Base-by-base conservation (phyloP, 2,888 invertebrate species). In the Hydroisotoma schaefferi region DNA sequence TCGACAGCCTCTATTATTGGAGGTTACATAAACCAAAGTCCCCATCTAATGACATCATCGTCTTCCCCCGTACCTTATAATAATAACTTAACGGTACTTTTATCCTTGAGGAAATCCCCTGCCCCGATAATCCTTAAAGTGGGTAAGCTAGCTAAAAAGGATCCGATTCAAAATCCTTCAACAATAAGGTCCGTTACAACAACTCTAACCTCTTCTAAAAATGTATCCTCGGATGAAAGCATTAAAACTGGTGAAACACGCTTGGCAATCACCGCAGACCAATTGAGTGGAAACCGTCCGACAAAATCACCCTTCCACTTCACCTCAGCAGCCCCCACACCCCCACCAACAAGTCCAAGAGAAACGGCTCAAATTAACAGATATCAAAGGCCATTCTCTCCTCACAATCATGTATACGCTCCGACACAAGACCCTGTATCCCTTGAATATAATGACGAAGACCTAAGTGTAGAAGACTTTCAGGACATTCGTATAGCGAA, bases 261-360 rank as follows among this genome's bases (percentile, higher is more conserved):
- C 40, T 58, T 65, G 15, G 63, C 68, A 4, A 62, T 72, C 10
- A 72, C 72, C 0, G 72, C 72, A 23, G 72, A 72, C 49, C 69
- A 70, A 64, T 55, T 72, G 23, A 62, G 63, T 8, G 67, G 67
- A 57, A 61, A 61, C 22, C 55, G 70, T 29, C 72, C 72, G 3
- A 72, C 72, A 6, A 56, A 53, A 18, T 53, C 28, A 8, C 72
- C 72, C n/a, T 72, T 72, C 55, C 70, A 71, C 51, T 70, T 69
- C 58, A 63, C 65, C 20, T 60, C 65, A 20, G 37, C 64, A 2
- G 61, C 59, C 1, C 59, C 65, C 0, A 55, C 68, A 6, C 65
- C 68, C 0, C 47, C 56, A 1, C 66, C 69, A 27, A 65, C 68
- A 1, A 63, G 53, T 1, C 20, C 49, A 2, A 33, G 46, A 27